These are phyloP conservation scores for Okapia johnstoni DNA, from an alignment of 2,113 vertebrate species.

Conservation along the genomic window DNA sequence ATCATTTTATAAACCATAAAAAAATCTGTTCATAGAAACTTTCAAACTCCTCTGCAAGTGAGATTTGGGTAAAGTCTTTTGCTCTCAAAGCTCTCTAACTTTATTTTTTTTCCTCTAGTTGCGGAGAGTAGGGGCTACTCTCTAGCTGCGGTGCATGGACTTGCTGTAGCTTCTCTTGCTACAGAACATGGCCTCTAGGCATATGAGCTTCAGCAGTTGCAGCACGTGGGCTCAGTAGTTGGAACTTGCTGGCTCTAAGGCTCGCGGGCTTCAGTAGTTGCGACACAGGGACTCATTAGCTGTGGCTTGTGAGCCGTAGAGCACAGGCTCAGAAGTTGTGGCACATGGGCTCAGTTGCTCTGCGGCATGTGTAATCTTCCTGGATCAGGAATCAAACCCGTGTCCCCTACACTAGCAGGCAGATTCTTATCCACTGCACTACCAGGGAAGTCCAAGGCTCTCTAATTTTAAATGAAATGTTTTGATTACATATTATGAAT, in stretches of 20 bases:
- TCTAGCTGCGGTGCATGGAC: neutral
- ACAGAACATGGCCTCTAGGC: neutral
- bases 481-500: neutral
- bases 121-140: neutral
- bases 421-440: neutral
- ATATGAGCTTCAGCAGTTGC: neutral
- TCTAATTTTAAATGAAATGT: neutral
- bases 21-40: neutral
- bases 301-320: neutral
- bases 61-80: neutral
- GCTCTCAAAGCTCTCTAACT: neutral
- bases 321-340: neutral
- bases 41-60: neutral
- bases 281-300: neutral
- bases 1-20: neutral
- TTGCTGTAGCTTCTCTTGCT: neutral
- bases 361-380: neutral
- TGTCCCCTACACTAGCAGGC: neutral
- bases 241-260: neutral
- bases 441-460: neutral
- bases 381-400: neutral
- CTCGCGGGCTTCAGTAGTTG: rapidly evolving
- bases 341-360: neutral
- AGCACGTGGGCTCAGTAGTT: neutral
- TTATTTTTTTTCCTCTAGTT: neutral